These are phyloP conservation scores for Neelides folsomi DNA, from an alignment of 2,888 invertebrate species.

Conservation along the genomic window DNA sequence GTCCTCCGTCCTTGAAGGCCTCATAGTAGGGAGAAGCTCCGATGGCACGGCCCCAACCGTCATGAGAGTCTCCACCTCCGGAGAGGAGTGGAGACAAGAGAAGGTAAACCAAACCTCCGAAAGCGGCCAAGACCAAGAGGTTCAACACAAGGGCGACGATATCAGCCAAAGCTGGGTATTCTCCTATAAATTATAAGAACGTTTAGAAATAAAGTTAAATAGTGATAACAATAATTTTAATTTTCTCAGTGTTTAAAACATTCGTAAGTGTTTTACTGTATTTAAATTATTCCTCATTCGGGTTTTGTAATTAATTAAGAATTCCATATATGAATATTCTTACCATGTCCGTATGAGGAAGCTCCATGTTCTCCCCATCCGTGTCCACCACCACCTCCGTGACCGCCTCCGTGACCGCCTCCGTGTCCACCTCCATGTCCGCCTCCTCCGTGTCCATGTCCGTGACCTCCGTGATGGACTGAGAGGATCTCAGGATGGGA, in stretches of 20 bases:
- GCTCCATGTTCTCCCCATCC: conserved; percentile 12
- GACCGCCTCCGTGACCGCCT: conserved; percentile 7
- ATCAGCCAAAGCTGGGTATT: conserved; percentile 34
- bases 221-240: background rate
- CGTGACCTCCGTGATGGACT: conserved; percentile 24
- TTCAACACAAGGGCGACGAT: conserved; percentile 34
- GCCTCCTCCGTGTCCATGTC: conserved; percentile 13
- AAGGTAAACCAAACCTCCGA: conserved; percentile 33
- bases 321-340: too few relatives aligned
- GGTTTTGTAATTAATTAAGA: too few relatives aligned
- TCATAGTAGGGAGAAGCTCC: conserved; percentile 32
- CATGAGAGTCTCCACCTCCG: conserved; percentile 31
- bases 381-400: conserved; percentile 9
- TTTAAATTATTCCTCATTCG: too few relatives aligned
- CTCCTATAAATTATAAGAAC: conserved; percentile 9
- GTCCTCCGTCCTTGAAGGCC: conserved; percentile 33
- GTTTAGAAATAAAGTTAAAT: background rate
- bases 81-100: conserved; percentile 32
- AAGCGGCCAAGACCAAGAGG: conserved; percentile 33
- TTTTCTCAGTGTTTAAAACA: background rate
- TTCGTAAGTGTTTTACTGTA: background rate
- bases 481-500: conserved; percentile 33
- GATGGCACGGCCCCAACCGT: conserved; percentile 32
- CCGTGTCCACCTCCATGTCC: conserved; percentile 15
- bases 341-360: background rate